Percentiles rank a stretch among this genome's conserved stretches.
Evolutionary conservation across 2,113 vertebrate genomes (phyloP).

Genomic region (Limnothrissa miodon): DNA sequence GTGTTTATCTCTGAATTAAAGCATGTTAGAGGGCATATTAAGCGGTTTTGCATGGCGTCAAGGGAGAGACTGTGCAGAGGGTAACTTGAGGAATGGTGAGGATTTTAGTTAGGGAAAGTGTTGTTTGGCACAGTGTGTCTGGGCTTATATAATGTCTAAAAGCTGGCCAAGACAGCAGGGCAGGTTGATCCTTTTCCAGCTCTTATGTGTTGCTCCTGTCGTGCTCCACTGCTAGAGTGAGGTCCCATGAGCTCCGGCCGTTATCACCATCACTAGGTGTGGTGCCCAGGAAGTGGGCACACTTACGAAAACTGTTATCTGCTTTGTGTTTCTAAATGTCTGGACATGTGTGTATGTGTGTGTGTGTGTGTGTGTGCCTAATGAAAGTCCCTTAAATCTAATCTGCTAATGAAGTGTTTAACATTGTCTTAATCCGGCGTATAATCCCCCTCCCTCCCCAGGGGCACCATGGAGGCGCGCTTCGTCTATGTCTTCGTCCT

Average conservation of each 20-base stretch:
- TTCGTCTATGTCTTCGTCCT: slow-evolving; percentile 93
- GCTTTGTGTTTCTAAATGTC: background rate
- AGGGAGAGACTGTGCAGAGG: background rate
- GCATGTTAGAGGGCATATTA: background rate
- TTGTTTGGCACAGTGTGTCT: background rate
- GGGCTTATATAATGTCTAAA: background rate
- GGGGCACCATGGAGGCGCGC: slow-evolving; percentile 91
- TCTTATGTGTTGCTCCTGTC: background rate
- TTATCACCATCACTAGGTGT: background rate
- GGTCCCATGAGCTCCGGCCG: background rate
- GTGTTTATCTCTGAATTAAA: background rate
- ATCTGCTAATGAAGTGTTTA: background rate
- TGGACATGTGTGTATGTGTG: background rate
- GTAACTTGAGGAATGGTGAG: background rate
- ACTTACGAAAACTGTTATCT: background rate
- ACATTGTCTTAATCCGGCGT: background rate
- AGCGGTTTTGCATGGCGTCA: background rate
- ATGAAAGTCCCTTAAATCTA: background rate
- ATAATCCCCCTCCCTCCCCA: slow-evolving; percentile 51
- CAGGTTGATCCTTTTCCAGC: background rate
- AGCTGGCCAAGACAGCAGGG: background rate
- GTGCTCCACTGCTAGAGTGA: background rate
- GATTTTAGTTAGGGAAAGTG: background rate
- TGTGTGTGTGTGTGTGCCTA: too few species aligned
- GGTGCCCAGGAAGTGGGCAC: background rate